Conservation (phyloP, 1,140 invertebrate genomes). For the Schlechtendalia chinensis region DNA sequence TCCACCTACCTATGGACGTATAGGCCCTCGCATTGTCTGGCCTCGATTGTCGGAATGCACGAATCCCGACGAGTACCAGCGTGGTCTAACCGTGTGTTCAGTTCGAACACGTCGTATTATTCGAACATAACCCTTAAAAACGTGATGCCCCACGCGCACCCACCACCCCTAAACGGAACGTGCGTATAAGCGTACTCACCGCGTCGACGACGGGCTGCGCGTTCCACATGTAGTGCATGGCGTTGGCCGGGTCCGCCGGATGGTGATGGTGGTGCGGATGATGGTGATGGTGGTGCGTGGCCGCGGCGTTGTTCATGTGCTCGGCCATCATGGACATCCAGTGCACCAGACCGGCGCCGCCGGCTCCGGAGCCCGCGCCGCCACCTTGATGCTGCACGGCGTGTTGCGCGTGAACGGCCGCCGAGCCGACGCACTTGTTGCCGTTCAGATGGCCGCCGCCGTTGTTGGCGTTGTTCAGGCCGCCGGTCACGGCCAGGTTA, state of each 20-base stretch:
- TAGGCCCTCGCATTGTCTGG: too few species aligned
- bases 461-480: slow-evolving; percentile 33
- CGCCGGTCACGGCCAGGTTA: neutral
- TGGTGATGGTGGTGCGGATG: slow-evolving; percentile 59
- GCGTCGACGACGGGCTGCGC: slow-evolving; percentile 60
- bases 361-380: slow-evolving; percentile 53
- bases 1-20: too few species aligned
- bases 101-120: too few species aligned
- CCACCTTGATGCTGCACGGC: slow-evolving; percentile 44
- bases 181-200: slow-evolving; percentile 39
- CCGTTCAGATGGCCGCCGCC: slow-evolving; percentile 14
- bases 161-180: too few species aligned
- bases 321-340: slow-evolving; percentile 70
- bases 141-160: too few species aligned
- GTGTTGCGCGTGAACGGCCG: slow-evolving; percentile 23
- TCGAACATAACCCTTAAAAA: too few species aligned
- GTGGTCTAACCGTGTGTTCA: too few species aligned
- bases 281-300: slow-evolving; percentile 59
- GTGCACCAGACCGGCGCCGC: slow-evolving; percentile 60
- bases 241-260: slow-evolving; percentile 52
- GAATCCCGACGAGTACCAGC: too few species aligned
- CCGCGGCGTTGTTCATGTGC: slow-evolving; percentile 59
- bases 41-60: too few species aligned
- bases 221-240: slow-evolving; percentile 63
- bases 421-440: slow-evolving; percentile 37